phyloP scores from a whole-genome alignment of 2,113 vertebrate genomes.

The cattle (Bos taurus) region DNA sequence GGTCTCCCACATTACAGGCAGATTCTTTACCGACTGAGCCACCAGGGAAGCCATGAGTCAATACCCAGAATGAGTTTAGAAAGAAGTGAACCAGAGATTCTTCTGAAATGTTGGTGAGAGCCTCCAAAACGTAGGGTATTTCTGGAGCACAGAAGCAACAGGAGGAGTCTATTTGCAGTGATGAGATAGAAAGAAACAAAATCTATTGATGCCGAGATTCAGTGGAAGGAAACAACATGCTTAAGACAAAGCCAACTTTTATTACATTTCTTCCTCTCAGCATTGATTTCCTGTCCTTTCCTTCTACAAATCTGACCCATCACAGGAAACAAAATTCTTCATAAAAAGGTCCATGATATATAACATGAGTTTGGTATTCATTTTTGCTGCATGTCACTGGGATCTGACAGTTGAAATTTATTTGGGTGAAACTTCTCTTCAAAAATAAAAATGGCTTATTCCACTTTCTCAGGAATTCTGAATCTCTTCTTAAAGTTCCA shows the following conservation, averaged over 20 bases:
- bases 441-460: neutral
- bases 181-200: constrained; percentile 47
- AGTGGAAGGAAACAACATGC: constrained; percentile 57
- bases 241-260: constrained; percentile 75
- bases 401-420: constrained; percentile 65
- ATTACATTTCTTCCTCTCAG: constrained; percentile 85
- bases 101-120: neutral
- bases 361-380: constrained; percentile 80
- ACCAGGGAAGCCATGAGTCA: neutral
- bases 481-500: neutral
- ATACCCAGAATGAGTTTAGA: neutral
- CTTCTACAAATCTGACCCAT: constrained; percentile 85
- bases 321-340: constrained; percentile 83
- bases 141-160: neutral
- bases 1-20: neutral
- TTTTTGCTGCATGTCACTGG: constrained; percentile 65
- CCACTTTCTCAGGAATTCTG: neutral
- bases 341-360: constrained; percentile 75
- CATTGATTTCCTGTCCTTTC: constrained; percentile 92
- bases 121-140: neutral
- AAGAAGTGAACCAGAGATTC: neutral
- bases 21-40: neutral
- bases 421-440: constrained; percentile 16
- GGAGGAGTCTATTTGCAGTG: neutral
- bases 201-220: neutral